Conservation (phyloP, 2,113 vertebrate genomes). For the Seriola quinqueradiata region DNA sequence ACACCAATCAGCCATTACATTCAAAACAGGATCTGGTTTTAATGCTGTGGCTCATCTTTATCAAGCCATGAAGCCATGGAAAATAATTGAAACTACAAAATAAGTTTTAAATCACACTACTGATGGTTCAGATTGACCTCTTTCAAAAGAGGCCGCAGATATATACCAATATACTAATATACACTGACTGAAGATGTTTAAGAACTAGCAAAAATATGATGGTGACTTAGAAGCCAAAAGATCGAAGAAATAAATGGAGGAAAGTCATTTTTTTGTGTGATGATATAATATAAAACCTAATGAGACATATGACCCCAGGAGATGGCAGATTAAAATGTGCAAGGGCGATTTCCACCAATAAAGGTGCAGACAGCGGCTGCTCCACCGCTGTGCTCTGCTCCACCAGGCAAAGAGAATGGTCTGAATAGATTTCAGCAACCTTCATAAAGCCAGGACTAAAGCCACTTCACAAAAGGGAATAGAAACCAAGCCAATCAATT, state of each 20-base stretch:
- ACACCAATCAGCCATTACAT: too few relatives aligned
- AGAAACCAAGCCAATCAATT: slow-evolving; percentile 81
- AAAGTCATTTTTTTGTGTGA: slow-evolving; percentile 54
- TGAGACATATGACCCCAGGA: slow-evolving; percentile 72
- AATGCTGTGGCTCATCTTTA: too few relatives aligned
- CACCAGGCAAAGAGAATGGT: slow-evolving; percentile 63
- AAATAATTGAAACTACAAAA: too few relatives aligned
- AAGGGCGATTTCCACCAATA: slow-evolving; percentile 68
- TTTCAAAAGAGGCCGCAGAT: too few relatives aligned
- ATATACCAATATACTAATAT: too few relatives aligned
- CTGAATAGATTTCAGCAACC: slow-evolving; percentile 74
- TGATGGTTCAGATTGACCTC: too few relatives aligned
- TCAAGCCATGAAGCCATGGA: too few relatives aligned
- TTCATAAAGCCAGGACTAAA: slow-evolving; percentile 71
- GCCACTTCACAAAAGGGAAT: slow-evolving; percentile 71
- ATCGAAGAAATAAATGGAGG: slow-evolving; percentile 24
- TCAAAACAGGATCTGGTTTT: too few relatives aligned
- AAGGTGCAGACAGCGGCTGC: slow-evolving; percentile 62
- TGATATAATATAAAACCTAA: slow-evolving; percentile 69
- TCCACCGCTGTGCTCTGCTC: slow-evolving; percentile 65
- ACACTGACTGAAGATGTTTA: not conserved
- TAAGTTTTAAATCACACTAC: too few relatives aligned
- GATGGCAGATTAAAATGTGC: slow-evolving; percentile 73
- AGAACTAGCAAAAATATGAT: slow-evolving; percentile 7
- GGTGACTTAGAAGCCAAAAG: slow-evolving; percentile 21